These are phyloP conservation scores for Nomada flava DNA, from an alignment of 2,888 invertebrate genomes.

Conservation along the genomic window DNA sequence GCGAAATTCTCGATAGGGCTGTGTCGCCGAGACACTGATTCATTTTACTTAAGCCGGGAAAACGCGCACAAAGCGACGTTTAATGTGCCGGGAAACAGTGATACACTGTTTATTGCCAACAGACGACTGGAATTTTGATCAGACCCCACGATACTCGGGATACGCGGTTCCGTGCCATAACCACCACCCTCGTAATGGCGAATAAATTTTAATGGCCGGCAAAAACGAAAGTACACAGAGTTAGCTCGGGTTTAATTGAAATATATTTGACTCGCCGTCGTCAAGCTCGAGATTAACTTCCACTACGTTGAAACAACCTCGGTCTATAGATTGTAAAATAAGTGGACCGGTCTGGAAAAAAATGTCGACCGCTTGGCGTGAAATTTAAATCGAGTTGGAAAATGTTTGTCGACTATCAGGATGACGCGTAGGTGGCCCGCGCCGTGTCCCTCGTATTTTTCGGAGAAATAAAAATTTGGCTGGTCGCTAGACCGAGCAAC, in stretches of 20 bases:
- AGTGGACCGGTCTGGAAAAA: not conserved
- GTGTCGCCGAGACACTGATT: slow-evolving; percentile 40
- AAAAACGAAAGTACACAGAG: slow-evolving; percentile 16
- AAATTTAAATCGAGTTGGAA: slow-evolving; percentile 23
- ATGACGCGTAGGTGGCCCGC: not conserved
- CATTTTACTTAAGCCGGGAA: slow-evolving; percentile 53
- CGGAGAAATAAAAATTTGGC: slow-evolving; percentile 56
- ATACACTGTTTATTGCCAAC: slow-evolving; percentile 80
- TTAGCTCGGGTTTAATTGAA: not conserved
- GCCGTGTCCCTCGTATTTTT: slow-evolving; percentile 32
- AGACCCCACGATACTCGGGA: slow-evolving; percentile 56
- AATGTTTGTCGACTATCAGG: slow-evolving; percentile 31
- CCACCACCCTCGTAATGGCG: slow-evolving; percentile 41
- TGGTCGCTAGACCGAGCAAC: slow-evolving; percentile 66
- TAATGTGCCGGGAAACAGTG: slow-evolving; percentile 78
- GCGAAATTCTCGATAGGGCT: slow-evolving; percentile 23
- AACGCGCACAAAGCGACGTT: slow-evolving; percentile 56
- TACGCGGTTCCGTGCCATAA: slow-evolving; percentile 48
- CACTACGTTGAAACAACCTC: not conserved
- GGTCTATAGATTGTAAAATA: not conserved
- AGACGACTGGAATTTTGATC: slow-evolving; percentile 77
- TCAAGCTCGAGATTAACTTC: not conserved
- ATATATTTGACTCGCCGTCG: not conserved
- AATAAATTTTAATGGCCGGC: slow-evolving; percentile 52
- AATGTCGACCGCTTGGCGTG: not conserved